Percentiles rank a stretch among this genome's conserved stretches.
These are phyloP conservation scores for Hypena proboscidalis DNA, from an alignment of 2,888 invertebrate species.

Conservation along the genomic window DNA sequence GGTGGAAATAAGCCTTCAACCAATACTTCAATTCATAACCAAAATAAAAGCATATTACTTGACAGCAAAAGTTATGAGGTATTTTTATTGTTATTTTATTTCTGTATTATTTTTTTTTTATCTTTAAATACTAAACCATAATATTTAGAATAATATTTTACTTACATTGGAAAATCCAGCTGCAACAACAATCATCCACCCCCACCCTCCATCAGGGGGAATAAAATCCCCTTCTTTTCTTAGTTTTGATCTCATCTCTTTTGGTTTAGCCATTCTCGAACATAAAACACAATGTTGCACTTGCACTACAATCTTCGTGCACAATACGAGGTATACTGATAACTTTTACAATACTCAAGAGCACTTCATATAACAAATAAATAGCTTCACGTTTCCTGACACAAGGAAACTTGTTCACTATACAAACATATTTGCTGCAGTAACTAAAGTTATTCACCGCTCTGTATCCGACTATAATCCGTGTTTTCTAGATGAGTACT, in stretches of 20 bases:
- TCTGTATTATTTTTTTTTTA: no score
- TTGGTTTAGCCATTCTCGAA: slow-evolving; percentile 61
- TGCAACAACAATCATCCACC: slow-evolving; percentile 90
- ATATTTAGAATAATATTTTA: no score
- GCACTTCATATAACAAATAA: slow-evolving; percentile 20
- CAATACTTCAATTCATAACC: no score
- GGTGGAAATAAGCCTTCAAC: no score
- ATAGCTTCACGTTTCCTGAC: slow-evolving; percentile 31
- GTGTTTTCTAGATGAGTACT: slow-evolving; percentile 29
- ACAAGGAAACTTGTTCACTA: slow-evolving; percentile 41
- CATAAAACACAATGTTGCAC: no score
- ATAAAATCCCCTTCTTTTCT: slow-evolving; percentile 84
- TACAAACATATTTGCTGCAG: slow-evolving; percentile 29
- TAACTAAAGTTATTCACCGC: slow-evolving; percentile 27
- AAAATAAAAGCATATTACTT: no score
- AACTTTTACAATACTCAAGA: slow-evolving; percentile 41
- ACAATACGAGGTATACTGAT: slow-evolving; percentile 53
- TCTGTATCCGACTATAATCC: slow-evolving; percentile 20
- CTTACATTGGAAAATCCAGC: slow-evolving; percentile 90
- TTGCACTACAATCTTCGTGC: slow-evolving; percentile 37
- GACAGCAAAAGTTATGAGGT: no score
- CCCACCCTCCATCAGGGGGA: slow-evolving; percentile 92
- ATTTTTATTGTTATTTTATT: no score
- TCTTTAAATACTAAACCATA: no score
- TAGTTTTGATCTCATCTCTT: slow-evolving; percentile 60